phyloP scores from a whole-genome alignment of 2,797 vertebrate species.

The Xyrichtys novacula region DNA sequence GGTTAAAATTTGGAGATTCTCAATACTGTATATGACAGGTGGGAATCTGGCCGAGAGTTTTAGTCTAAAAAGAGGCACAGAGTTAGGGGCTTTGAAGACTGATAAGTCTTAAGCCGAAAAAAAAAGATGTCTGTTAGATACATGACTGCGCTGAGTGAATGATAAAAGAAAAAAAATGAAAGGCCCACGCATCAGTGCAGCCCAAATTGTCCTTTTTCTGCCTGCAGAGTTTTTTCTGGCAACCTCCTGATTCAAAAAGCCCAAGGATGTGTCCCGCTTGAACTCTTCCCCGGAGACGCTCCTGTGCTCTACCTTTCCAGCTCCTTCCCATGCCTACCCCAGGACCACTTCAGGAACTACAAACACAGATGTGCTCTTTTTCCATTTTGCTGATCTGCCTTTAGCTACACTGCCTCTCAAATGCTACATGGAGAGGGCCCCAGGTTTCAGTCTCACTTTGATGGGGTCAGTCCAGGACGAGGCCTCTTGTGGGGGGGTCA shows the following conservation, averaged over 20 bases:
- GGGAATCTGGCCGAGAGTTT: constrained; percentile 66
- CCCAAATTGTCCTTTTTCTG: constrained; percentile 27
- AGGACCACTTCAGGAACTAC: constrained; percentile 61
- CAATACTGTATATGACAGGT: constrained; percentile 61
- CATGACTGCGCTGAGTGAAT: constrained; percentile 68
- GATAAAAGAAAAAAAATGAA: constrained; percentile 69
- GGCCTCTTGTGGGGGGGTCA: constrained; percentile 18
- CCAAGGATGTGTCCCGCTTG: constrained; percentile 64
- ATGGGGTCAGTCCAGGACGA: constrained; percentile 57
- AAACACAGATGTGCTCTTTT: constrained; percentile 80
- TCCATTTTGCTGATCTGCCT: constrained; percentile 48
- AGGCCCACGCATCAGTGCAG: constrained; percentile 35
- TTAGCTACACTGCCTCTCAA: constrained; percentile 32
- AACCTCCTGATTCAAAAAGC: constrained; percentile 36
- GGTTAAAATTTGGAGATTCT: constrained; percentile 65
- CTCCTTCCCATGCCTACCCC: constrained; percentile 50
- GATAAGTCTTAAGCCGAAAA: constrained; percentile 57
- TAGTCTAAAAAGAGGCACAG: constrained; percentile 43
- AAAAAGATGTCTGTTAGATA: constrained; percentile 75
- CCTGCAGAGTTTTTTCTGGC: constrained; percentile 44
- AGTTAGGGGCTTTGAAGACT: constrained; percentile 36
- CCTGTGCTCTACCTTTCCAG: constrained; percentile 56
- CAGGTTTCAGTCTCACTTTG: constrained; percentile 11
- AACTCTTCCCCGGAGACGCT: constrained; percentile 55
- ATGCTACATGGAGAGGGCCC: constrained; percentile 32